Percentiles rank a stretch among this genome's conserved stretches.
phyloP scores from a whole-genome alignment of 1,140 invertebrate genomes.

The Leptinotarsa undecemlineata region DNA sequence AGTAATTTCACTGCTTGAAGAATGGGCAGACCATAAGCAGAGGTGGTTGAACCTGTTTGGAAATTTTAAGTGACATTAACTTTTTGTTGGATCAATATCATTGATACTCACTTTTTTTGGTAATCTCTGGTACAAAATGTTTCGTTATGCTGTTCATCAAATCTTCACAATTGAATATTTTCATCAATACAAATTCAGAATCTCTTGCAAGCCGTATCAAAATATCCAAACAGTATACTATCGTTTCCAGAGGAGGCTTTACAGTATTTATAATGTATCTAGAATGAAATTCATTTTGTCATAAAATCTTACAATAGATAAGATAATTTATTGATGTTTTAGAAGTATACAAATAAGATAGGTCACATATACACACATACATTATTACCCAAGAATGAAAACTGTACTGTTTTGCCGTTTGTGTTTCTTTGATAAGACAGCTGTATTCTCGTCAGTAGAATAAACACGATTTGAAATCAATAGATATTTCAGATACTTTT shows the following conservation, averaged over 20 bases:
- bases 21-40: constrained; percentile 55
- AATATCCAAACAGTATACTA: constrained; percentile 71
- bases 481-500: no score
- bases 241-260: constrained; percentile 66
- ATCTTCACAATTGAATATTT: constrained; percentile 61
- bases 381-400: no score
- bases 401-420: no score
- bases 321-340: no score
- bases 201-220: constrained; percentile 70
- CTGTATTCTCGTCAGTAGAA: no score
- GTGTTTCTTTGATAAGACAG: no score
- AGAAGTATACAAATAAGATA: no score
- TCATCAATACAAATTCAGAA: constrained; percentile 63
- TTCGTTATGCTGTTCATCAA: constrained; percentile 63
- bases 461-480: no score
- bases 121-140: constrained; percentile 62
- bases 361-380: no score
- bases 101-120: constrained; percentile 25
- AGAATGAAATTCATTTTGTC: constrained; percentile 1
- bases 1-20: constrained; percentile 60
- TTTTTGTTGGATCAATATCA: not conserved
- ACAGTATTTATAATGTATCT: constrained; percentile 72
- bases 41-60: constrained; percentile 6
- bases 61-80: not conserved
- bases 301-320: not conserved